Conservation (phyloP, 2,797 vertebrate species). For the Coracias cyanogaster region DNA sequence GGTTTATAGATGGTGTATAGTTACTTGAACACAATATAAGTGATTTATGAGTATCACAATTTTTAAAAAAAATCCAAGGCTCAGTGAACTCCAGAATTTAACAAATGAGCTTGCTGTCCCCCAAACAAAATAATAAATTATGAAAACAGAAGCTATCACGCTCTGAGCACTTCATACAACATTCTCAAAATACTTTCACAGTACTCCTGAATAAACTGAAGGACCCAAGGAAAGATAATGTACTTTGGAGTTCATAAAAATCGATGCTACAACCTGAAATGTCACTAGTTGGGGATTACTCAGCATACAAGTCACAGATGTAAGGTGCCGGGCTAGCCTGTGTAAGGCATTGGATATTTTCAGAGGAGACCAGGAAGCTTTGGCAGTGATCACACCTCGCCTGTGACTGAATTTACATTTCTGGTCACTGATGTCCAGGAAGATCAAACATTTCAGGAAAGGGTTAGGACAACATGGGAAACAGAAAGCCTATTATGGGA, state of each 20-base stretch:
- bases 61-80: background rate
- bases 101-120: background rate
- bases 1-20: background rate
- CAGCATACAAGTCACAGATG: background rate
- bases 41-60: background rate
- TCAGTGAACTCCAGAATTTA: background rate
- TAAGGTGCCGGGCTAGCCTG: rapidly evolving
- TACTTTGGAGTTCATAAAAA: background rate
- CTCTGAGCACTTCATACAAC: background rate
- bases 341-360: background rate
- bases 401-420: background rate
- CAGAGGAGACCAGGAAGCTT: background rate
- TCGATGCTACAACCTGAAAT: background rate
- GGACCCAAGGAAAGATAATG: background rate
- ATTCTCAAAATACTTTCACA: background rate
- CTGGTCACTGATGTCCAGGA: background rate
- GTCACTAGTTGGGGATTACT: background rate
- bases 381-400: background rate
- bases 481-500: background rate
- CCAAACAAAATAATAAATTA: background rate
- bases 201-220: background rate
- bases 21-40: background rate
- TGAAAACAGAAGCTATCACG: background rate
- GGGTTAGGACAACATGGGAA: background rate
- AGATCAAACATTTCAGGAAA: background rate